Evolutionary conservation across 2,113 vertebrate genomes (phyloP).

Genomic region (Alexandromys fortis): DNA sequence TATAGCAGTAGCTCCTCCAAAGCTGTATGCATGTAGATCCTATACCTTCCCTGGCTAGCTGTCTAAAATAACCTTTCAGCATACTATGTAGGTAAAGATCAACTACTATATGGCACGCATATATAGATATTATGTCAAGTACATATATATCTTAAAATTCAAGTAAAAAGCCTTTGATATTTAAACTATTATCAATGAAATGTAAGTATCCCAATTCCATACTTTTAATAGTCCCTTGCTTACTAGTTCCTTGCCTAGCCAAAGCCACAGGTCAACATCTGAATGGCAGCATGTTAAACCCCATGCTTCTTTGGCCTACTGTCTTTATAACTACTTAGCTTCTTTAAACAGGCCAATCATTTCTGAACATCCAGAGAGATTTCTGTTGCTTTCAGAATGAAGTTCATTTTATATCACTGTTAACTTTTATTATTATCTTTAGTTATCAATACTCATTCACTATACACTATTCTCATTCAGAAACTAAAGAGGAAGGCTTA

Average conservation of each 20-base stretch:
- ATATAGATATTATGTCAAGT: neutral
- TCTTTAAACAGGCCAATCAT: neutral
- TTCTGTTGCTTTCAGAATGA: neutral
- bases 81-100: neutral
- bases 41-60: neutral
- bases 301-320: neutral
- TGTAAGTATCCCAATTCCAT: neutral
- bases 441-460: neutral
- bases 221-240: neutral
- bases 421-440: accelerated
- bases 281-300: accelerated
- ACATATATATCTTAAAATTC: neutral
- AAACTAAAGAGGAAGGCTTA: neutral
- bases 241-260: neutral
- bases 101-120: neutral
- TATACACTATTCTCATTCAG: accelerated
- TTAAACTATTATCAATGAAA: neutral
- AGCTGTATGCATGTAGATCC: accelerated
- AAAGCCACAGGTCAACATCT: neutral
- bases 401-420: neutral
- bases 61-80: neutral
- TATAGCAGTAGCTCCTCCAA: accelerated
- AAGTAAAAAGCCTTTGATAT: neutral
- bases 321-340: neutral
- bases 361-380: neutral